Evolutionary conservation across 1,140 invertebrate species (phyloP), one percentile per base, ranked within the genome.

Genomic region (Bombus huntii): DNA sequence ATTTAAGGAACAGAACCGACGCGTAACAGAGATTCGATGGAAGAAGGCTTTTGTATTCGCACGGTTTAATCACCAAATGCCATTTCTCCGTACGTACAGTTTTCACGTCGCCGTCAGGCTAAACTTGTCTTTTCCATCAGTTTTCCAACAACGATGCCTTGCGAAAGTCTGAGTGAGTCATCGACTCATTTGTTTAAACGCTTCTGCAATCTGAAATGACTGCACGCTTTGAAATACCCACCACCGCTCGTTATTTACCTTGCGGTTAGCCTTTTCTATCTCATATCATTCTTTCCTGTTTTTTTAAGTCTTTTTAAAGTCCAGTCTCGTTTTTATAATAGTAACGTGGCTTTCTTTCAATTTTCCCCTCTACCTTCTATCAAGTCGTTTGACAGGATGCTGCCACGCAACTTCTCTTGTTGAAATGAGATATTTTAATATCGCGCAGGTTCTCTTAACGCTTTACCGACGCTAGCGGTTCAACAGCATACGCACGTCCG

Each of bases 81-180:
- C 59, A 78, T 77, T 62, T 31, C 39, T 70, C 25, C 31, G 31
- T 31, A 31, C 22, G 6, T 62, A 37, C 53, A 47, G 2, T 62
- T 81, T 81, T 25, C 31, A 73, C 18, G 34, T 68, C n/a, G 22
- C 39, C 42, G 47, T n/a, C 18, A 42, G 70, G 31, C 42, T 28
- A 66, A 66, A 75, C 71, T 39, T n/a, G 81, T 57, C 59, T 83
- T 83, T 83, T 76, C 72, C 62, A 76, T 13, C 25, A 22, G 72
- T 83, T 83, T 83, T 75, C 81, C 73, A 44, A 8, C 59, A 42
- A 3, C 37, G 25, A 6, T 18, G 25, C 22, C 44, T 83, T 77
- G 73, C 81, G 81, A 83, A 83, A 83, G 81, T 77, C 62, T 1
- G 28, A 28, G 10, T 83, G 81, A 76, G 81, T 83, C 81, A 83